Base-by-base conservation (phyloP, 2,888 invertebrate species). In the Cotesia congregata region DNA sequence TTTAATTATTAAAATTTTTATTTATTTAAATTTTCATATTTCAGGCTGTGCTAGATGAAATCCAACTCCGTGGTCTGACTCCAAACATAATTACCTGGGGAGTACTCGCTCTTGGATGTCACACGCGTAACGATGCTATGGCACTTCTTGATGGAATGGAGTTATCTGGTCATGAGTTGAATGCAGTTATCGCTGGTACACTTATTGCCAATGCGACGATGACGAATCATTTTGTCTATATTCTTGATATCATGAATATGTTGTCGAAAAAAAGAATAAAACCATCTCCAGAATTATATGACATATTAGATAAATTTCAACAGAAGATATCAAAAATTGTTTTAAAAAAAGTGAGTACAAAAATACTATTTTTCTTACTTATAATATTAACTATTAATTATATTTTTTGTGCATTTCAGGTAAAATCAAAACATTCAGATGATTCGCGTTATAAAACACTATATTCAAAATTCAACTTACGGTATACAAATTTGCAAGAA, bases 61-160 rank as follows among this genome's bases (percentile, higher is more conserved):
- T 92, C 76, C 88, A 92, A 83, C 90, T 90, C 79, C 82, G 90
- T 3, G 88, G 89, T 74, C 87, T 95, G 38, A 90, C 90, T 80
- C 93, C 94, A 0, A 93, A 97, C 88, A 91, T 97, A 82, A 92
- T 95, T 83, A 98, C 98, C 0, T 98, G 95, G 90, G 97, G 97
- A 64, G 93, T 95, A 1, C 89, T 98, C 77, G 95, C 98, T 0
- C 89, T 97, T 84, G 93, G 95, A 9, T 98, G 98, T 88, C 90
- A 89, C 77, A 93, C 91, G 5, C 91, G 91, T 81, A 90, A 91
- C 41, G 92, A 93, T 83, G 95, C 94, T 4, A 88, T 91, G 70
- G 90, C 92, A 81, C 90, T 98, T 6, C 85, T 97, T 0, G 87
- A 90, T 59, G 93, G 95, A 86, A 95, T 98, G 94, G 90, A 93